Evolutionary conservation across 2,797 vertebrate genomes (phyloP).

Genomic region (Florisuga fusca): DNA sequence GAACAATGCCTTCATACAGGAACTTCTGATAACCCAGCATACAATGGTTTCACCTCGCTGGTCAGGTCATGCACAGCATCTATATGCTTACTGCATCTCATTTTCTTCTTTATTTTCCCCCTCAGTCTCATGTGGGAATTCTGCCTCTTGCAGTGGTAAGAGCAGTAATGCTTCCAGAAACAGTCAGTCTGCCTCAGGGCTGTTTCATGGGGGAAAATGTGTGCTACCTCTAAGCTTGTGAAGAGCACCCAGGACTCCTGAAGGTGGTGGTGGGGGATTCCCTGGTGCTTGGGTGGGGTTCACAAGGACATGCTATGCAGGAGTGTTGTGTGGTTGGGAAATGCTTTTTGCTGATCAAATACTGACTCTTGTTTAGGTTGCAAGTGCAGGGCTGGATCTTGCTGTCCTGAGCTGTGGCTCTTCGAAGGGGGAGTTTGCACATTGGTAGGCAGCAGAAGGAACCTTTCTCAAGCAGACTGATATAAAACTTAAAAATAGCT

Average conservation of each 20-base stretch:
- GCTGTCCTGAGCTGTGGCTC: conserved; percentile 3
- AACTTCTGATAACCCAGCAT: conserved; percentile 13
- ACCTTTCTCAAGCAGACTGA: conserved; percentile 54
- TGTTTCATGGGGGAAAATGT: not conserved
- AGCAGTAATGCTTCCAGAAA: not conserved
- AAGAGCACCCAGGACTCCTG: not conserved
- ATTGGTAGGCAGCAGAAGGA: conserved; percentile 58
- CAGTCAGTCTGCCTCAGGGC: not conserved
- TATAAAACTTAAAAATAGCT: conserved; percentile 59
- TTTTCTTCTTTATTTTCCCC: not conserved
- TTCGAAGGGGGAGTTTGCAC: not conserved
- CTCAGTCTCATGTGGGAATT: accelerated
- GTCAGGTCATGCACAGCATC: not conserved
- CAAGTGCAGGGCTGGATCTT: not conserved
- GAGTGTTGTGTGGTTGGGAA: accelerated
- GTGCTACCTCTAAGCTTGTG: not conserved
- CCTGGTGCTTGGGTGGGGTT: not conserved
- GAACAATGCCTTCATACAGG: conserved; percentile 48
- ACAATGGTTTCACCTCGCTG: conserved; percentile 25
- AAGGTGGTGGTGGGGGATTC: not conserved
- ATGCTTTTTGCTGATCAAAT: not conserved
- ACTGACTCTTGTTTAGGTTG: not conserved
- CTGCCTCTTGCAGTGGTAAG: not conserved
- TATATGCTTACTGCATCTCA: not conserved
- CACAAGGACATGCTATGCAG: not conserved